These are phyloP conservation scores for Acanthisitta chloris DNA, from an alignment of 2,113 vertebrate species.

Conservation along the genomic window DNA sequence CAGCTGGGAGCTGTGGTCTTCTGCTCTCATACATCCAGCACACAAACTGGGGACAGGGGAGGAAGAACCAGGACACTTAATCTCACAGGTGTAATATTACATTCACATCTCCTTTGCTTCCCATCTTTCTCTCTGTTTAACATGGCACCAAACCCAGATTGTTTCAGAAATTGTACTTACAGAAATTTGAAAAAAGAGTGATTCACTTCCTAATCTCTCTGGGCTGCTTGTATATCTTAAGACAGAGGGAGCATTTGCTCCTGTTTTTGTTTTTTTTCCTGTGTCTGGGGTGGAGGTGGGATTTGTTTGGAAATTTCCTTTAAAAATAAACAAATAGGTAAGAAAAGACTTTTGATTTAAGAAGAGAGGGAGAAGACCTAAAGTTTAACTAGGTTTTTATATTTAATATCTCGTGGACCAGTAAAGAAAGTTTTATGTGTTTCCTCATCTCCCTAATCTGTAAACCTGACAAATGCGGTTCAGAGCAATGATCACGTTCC, in stretches of 20 bases:
- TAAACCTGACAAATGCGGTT: neutral
- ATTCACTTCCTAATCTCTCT: neutral
- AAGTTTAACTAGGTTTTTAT: neutral
- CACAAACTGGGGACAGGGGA: neutral
- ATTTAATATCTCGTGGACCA: neutral
- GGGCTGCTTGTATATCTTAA: neutral
- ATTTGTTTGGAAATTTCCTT: neutral
- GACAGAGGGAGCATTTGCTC: neutral
- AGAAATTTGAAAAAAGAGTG: neutral
- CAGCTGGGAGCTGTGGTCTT: neutral
- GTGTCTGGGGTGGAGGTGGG: neutral
- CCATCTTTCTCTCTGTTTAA: neutral
- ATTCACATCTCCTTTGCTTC: neutral
- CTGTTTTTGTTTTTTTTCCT: neutral
- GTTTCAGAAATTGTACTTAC: neutral
- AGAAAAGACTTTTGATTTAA: neutral
- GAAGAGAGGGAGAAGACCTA: neutral
- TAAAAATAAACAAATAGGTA: neutral
- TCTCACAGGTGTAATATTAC: neutral
- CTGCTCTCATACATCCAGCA: neutral
- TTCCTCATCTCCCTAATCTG: neutral
- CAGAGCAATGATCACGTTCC: neutral
- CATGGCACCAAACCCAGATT: neutral
- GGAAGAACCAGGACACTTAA: accelerated
- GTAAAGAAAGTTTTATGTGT: neutral